Evolutionary conservation across 2,888 invertebrate genomes (phyloP), one percentile per base, ranked within the genome.

Genomic region (Morpho helenor): DNA sequence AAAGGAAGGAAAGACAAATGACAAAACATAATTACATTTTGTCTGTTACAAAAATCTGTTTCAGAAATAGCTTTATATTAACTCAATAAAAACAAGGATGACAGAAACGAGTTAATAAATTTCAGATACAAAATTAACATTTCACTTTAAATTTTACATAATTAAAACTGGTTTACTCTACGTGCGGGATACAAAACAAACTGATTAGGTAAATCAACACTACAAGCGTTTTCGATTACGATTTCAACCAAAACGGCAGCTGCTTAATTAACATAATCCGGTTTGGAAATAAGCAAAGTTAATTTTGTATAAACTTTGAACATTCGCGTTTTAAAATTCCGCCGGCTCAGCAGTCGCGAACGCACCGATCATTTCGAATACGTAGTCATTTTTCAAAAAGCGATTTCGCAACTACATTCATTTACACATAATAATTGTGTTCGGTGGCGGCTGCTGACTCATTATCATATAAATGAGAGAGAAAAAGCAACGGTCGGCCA

Each of bases 391-490:
- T 78, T 80, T 79, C 68, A 76, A 79, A 80, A 80, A 76, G 72
- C 75, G 70, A 75, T 81, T 79, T 78, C 72, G 78, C 75, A 75
- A 79, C 78, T 79, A 77, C 79, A 77, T 79, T 74, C 76, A 82
- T 86, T 84, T 83, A 81, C 80, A 84, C 84, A 77, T 82, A 82
- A 86, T 84, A 86, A 87, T 84, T 84, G 80, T 82, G 78, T 81
- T 80, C 76, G 76, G 77, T 77, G 75, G 80, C 77, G 79, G 78
- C 76, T 76, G 79, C 75, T 73, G 80, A 75, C 87, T 87, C 83
- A 89, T 88, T 87, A 87, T 80, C 86, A 88, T 88, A 87, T 83
- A 87, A 87, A 89, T 87, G 88, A 88, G 87, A 84, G 86, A 84
- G 85, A 88, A 87, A 87, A 88, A 85, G 83, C 84, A 80, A 77